A percentile compares a stretch with the other conserved stretches of the same genome.
These are phyloP conservation scores for Luscinia luscinia DNA, from an alignment of 2,797 vertebrate species.

Conservation along the genomic window DNA sequence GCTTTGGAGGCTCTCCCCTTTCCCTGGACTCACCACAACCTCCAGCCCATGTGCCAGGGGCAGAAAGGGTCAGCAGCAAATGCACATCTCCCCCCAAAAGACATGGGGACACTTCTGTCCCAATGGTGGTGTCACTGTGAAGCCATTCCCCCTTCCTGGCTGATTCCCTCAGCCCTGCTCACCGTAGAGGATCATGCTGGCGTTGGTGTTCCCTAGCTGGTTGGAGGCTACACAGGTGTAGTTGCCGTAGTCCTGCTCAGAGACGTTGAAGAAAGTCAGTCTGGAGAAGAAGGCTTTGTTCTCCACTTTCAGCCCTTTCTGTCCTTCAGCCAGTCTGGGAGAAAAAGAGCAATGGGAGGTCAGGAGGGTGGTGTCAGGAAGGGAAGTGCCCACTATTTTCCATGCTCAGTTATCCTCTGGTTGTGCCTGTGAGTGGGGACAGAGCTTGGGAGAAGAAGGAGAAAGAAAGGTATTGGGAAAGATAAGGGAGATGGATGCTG, in stretches of 20 bases:
- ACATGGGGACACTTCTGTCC: accelerated
- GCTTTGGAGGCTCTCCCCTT: background rate
- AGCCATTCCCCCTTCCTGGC: background rate
- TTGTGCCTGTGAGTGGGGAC: accelerated
- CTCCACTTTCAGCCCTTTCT: constrained; percentile 94
- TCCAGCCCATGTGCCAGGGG: accelerated
- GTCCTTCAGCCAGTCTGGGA: constrained; percentile 88
- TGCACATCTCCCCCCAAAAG: background rate
- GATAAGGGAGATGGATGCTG: accelerated
- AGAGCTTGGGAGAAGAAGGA: accelerated
- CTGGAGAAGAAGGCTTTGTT: constrained; percentile 93
- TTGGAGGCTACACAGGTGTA: constrained; percentile 97
- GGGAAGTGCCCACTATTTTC: accelerated
- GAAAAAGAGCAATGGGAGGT: background rate
- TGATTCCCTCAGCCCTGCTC: constrained; percentile 38
- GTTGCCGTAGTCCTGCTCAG: constrained; percentile 97
- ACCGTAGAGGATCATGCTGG: constrained; percentile 97
- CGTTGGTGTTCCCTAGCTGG: constrained; percentile 92
- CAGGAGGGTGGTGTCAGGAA: background rate
- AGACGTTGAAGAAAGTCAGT: constrained; percentile 97
- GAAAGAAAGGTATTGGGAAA: background rate
- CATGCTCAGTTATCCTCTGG: accelerated
- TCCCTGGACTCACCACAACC: background rate
- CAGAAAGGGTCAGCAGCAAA: background rate
- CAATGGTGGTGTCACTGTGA: accelerated